A percentile compares a stretch with the other conserved stretches of the same genome.
These are phyloP conservation scores for Drosophila kohkoa DNA, from an alignment of 1,140 invertebrate genomes.

Conservation along the genomic window DNA sequence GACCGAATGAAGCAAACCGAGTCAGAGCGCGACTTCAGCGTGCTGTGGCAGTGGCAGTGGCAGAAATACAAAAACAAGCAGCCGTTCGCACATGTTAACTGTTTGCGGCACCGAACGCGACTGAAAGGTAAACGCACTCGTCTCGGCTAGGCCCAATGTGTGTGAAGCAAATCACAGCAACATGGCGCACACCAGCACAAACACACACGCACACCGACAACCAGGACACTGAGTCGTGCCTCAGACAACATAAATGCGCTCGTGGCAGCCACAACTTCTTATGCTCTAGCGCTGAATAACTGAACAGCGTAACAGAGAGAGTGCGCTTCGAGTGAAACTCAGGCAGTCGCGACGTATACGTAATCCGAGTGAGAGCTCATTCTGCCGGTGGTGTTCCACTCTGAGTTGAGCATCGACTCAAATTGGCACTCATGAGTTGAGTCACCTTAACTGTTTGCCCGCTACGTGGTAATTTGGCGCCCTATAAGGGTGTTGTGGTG, in stretches of 20 bases:
- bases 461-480: conserved; percentile 59
- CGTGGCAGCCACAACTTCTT: conserved; percentile 48
- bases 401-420: conserved; percentile 19
- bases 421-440: not conserved
- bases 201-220: conserved; percentile 25
- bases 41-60: conserved; percentile 19
- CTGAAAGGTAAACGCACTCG: conserved; percentile 84
- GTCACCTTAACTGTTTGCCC: conserved; percentile 19
- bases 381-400: not conserved
- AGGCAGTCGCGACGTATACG: conserved; percentile 21
- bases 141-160: conserved; percentile 48
- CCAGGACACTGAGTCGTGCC: conserved; percentile 45
- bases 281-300: conserved; percentile 43
- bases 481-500: conserved; percentile 18
- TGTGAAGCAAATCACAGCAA: conserved; percentile 74
- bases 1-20: conserved; percentile 4
- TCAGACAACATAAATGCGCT: conserved; percentile 64
- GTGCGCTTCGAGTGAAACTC: conserved; percentile 13
- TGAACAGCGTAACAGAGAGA: conserved; percentile 13
- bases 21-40: conserved; percentile 34
- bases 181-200: conserved; percentile 27
- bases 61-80: conserved; percentile 30
- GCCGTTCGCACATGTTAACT: conserved; percentile 76
- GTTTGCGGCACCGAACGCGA: conserved; percentile 82
- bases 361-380: not conserved